A percentile compares a stretch with the other conserved stretches of the same genome.
These are phyloP conservation scores for Sebastes oblongus DNA, from an alignment of 2,797 vertebrate genomes.

Conservation along the genomic window DNA sequence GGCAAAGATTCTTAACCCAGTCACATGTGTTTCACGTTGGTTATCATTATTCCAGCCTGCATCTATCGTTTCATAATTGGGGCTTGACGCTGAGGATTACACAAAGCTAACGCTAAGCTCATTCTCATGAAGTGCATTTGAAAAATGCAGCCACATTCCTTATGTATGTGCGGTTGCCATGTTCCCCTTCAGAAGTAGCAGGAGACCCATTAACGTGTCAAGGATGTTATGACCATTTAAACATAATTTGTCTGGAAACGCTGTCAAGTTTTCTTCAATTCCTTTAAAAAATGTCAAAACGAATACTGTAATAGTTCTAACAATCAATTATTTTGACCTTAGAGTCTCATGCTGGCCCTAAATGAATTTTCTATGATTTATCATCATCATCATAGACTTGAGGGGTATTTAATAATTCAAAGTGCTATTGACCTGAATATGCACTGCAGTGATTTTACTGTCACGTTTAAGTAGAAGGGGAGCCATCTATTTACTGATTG, in stretches of 20 bases:
- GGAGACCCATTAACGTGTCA: slow-evolving; percentile 8
- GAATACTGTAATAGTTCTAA: slow-evolving; percentile 3
- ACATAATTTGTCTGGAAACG: not conserved
- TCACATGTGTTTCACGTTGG: slow-evolving; percentile 75
- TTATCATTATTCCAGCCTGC: slow-evolving; percentile 57
- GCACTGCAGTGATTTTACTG: slow-evolving; percentile 26
- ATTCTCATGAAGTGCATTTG: slow-evolving; percentile 64
- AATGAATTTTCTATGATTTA: slow-evolving; percentile 41
- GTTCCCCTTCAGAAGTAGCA: slow-evolving; percentile 9
- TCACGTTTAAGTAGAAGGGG: slow-evolving; percentile 8
- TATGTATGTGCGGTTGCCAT: slow-evolving; percentile 33
- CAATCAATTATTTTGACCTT: slow-evolving; percentile 36
- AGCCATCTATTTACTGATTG: not conserved
- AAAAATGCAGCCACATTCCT: slow-evolving; percentile 61
- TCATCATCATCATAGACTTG: not conserved
- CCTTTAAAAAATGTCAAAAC: slow-evolving; percentile 1
- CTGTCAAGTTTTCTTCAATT: not conserved
- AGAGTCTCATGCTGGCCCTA: not conserved
- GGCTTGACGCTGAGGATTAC: slow-evolving; percentile 68
- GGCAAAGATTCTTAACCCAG: slow-evolving; percentile 45
- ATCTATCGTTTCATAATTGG: slow-evolving; percentile 62
- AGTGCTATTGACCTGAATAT: slow-evolving; percentile 37
- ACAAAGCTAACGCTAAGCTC: slow-evolving; percentile 70
- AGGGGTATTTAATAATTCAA: slow-evolving; percentile 53
- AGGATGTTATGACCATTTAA: slow-evolving; percentile 36